Evolutionary conservation across 2,888 invertebrate genomes (phyloP).

Genomic region (Tanytarsus gracilentus): DNA sequence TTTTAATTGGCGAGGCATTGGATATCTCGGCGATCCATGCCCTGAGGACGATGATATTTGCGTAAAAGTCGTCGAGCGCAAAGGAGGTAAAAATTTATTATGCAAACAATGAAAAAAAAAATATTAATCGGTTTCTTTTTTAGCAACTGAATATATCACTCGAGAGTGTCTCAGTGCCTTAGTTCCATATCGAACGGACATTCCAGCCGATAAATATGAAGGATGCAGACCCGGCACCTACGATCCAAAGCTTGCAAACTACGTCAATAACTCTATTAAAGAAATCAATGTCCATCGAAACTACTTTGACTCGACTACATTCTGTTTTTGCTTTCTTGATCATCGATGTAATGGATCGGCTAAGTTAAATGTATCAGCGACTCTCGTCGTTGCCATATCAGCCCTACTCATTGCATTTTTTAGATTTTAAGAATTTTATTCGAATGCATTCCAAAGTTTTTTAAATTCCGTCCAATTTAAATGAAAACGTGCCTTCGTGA

Average conservation of each 20-base stretch:
- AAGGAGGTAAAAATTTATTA: constrained; percentile 57
- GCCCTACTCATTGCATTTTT: background rate
- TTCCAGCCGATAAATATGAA: constrained; percentile 86
- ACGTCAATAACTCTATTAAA: constrained; percentile 77
- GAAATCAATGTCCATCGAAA: constrained; percentile 76
- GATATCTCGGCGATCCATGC: constrained; percentile 69
- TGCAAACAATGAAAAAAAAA: background rate
- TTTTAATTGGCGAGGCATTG: constrained; percentile 70
- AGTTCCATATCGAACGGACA: constrained; percentile 67
- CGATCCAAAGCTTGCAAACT: constrained; percentile 71
- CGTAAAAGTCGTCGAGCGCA: constrained; percentile 76
- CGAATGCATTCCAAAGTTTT: background rate
- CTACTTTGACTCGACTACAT: constrained; percentile 70
- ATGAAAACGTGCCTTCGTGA: no score
- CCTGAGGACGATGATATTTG: constrained; percentile 79
- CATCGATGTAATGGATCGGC: constrained; percentile 66
- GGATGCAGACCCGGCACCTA: constrained; percentile 74
- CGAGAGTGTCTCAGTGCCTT: constrained; percentile 77
- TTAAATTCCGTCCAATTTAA: constrained; percentile 21
- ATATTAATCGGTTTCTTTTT: constrained; percentile 32
- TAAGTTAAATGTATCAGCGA: background rate
- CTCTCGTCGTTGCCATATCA: background rate
- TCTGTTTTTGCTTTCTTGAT: constrained; percentile 87
- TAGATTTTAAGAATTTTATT: background rate
- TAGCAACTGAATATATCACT: constrained; percentile 71